Conservation (phyloP, 2,888 invertebrate genomes). For the Acrobasis suavella region DNA sequence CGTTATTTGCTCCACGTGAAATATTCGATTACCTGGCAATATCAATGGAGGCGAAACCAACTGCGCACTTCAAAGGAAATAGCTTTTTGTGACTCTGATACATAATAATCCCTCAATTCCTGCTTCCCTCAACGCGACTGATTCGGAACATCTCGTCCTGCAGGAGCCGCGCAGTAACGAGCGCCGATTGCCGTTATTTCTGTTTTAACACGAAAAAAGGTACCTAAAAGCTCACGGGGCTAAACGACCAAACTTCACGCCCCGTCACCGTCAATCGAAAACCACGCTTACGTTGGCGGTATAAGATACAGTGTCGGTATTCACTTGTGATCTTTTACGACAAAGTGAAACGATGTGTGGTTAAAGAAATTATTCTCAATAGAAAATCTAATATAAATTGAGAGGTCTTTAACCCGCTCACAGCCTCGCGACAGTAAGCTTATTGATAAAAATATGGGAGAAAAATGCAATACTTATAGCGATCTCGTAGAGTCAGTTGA, state of each 20-base stretch:
- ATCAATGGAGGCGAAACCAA: background rate
- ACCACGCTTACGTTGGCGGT: background rate
- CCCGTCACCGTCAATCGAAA: background rate
- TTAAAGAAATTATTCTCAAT: background rate
- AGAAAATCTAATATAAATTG: background rate
- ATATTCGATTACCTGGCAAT: background rate
- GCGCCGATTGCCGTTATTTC: constrained; percentile 18
- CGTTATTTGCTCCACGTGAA: background rate
- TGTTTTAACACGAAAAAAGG: constrained; percentile 20
- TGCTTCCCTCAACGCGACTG: background rate
- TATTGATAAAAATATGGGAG: background rate
- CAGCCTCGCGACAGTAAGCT: background rate
- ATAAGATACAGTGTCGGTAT: background rate
- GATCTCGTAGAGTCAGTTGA: too few species aligned
- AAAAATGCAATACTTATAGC: too few species aligned
- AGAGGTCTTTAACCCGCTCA: background rate
- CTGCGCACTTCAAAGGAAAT: background rate
- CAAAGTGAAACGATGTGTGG: background rate
- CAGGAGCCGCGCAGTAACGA: constrained; percentile 18
- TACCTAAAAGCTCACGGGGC: background rate
- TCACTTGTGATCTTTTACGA: background rate
- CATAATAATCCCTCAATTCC: background rate
- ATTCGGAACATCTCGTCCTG: background rate
- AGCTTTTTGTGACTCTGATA: constrained; percentile 1
- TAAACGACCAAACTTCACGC: background rate